Evolutionary conservation across 1,140 invertebrate genomes (phyloP), one percentile per base, ranked within the genome.

Genomic region (Hyphantria cunea): DNA sequence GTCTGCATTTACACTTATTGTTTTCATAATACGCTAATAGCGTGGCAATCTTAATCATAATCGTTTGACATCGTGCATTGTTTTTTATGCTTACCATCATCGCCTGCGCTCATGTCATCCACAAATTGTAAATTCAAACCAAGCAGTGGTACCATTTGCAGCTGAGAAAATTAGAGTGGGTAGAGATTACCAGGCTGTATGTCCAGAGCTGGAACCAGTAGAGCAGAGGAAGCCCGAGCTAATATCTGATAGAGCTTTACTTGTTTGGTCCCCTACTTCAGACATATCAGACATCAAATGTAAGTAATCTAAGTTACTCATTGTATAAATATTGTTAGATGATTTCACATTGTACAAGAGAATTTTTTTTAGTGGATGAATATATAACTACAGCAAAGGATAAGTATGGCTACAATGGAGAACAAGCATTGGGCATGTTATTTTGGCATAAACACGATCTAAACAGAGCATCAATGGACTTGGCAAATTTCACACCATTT

Each of bases 401-500:
- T 82, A 99, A 98, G 86, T 99, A 98, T 93, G 97, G 97, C 47
- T 99, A 99, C 75, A 99, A 98, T 91, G 96, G 96, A 37, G 98
- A 99, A 92, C 98, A 99, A 91, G 98, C 98, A 17, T 91, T 99
- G 32, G 98, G 98, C 10, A 98, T 99, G 97, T 90, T 99, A 10
- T 99, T 98, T 89, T 99, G 98, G 98, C 98, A 99, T 79, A 98
- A 98, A 90, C 98, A 99, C 91, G 97, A 99, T 89, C 92, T 99
- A 39, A 97, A 97, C 68, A 94, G 96, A 74, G 98, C 98, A 4
- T 95, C 98, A 2, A 92, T 96, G 78, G 98, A 99, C 86, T 92
- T 99, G 63, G 96, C 97, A 10, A 99, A 99, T 91, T 99, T 99
- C 80, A 98, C 97, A 56, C 98, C 98, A 2, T 98, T 98, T 80